Percentiles rank a stretch among this genome's conserved stretches.
Evolutionary conservation across 1,140 invertebrate species (phyloP).

Genomic region (Lordiphosa mommai): DNA sequence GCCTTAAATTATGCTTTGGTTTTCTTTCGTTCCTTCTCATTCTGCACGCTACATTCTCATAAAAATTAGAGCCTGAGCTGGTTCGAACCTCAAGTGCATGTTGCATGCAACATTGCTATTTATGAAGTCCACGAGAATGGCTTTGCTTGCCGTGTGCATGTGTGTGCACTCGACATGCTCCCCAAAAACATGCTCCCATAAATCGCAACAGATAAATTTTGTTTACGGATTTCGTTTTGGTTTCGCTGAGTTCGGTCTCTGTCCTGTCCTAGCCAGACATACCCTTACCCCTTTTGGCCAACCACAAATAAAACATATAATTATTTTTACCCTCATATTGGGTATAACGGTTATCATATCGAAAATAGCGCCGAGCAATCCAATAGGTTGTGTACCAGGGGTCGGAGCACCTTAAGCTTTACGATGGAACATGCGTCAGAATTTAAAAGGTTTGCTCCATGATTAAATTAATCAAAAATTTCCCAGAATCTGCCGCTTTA

Average conservation of each 20-base stretch:
- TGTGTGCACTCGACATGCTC: constrained; percentile 35
- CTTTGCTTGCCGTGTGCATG: constrained; percentile 8
- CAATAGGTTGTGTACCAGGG: too few species aligned
- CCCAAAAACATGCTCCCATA: constrained; percentile 50
- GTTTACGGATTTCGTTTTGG: constrained; percentile 61
- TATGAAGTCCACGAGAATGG: constrained; percentile 63
- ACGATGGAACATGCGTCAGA: too few species aligned
- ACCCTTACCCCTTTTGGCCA: constrained; percentile 32
- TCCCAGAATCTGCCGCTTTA: too few species aligned
- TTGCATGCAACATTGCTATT: constrained; percentile 75
- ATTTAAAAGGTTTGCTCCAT: too few species aligned
- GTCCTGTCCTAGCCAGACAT: constrained; percentile 5
- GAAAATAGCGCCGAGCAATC: too few species aligned
- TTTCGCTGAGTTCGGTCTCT: constrained; percentile 21
- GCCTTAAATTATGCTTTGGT: constrained; percentile 57
- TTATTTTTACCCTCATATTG: constrained; percentile 19
- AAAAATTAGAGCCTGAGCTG: constrained; percentile 60
- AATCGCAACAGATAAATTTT: constrained; percentile 73
- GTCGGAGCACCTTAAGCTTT: too few species aligned
- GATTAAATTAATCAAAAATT: too few species aligned
- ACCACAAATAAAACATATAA: constrained; percentile 47
- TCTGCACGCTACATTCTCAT: constrained; percentile 65
- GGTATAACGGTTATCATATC: not conserved
- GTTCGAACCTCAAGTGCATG: constrained; percentile 43
- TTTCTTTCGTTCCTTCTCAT: not conserved